Percentiles rank a stretch among this genome's conserved stretches.
Evolutionary conservation across 2,797 vertebrate species (phyloP).

Genomic region (Syndactyla subalaris): DNA sequence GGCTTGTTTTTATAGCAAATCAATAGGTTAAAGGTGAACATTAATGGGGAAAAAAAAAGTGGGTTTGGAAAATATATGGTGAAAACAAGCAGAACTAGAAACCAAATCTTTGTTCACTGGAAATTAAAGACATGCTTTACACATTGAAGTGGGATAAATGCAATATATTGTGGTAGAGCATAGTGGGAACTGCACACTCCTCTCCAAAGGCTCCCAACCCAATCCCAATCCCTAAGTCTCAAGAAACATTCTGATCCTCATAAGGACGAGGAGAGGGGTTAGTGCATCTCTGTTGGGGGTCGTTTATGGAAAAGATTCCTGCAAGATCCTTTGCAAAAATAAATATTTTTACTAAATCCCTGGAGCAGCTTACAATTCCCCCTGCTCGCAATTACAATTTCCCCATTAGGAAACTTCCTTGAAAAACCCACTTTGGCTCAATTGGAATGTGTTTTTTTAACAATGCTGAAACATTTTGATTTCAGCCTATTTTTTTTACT

Average conservation of each 20-base stretch:
- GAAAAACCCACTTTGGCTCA: slow-evolving; percentile 61
- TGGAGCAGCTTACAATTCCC: slow-evolving; percentile 54
- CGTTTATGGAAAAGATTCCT: slow-evolving; percentile 40
- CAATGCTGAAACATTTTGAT: slow-evolving; percentile 63
- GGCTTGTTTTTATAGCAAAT: slow-evolving; percentile 55
- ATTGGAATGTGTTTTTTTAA: slow-evolving; percentile 64
- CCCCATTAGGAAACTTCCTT: slow-evolving; percentile 67
- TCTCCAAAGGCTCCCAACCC: not conserved
- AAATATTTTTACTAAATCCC: slow-evolving; percentile 70
- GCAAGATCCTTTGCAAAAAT: slow-evolving; percentile 58
- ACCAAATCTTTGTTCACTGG: slow-evolving; percentile 34
- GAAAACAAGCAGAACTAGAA: slow-evolving; percentile 55
- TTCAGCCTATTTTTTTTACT: slow-evolving; percentile 19
- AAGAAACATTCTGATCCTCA: not conserved
- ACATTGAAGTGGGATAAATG: not conserved
- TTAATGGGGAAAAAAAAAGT: not conserved
- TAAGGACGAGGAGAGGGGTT: not conserved
- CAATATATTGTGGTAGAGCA: not conserved
- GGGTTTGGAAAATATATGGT: slow-evolving; percentile 40
- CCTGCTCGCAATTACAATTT: slow-evolving; percentile 64
- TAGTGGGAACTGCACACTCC: not conserved
- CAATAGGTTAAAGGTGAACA: slow-evolving; percentile 55
- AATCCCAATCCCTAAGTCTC: not conserved
- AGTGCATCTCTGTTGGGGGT: slow-evolving; percentile 52
- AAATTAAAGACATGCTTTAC: slow-evolving; percentile 34